Base-by-base conservation (phyloP, 2,113 vertebrate genomes). In the Pao palembangensis region DNA sequence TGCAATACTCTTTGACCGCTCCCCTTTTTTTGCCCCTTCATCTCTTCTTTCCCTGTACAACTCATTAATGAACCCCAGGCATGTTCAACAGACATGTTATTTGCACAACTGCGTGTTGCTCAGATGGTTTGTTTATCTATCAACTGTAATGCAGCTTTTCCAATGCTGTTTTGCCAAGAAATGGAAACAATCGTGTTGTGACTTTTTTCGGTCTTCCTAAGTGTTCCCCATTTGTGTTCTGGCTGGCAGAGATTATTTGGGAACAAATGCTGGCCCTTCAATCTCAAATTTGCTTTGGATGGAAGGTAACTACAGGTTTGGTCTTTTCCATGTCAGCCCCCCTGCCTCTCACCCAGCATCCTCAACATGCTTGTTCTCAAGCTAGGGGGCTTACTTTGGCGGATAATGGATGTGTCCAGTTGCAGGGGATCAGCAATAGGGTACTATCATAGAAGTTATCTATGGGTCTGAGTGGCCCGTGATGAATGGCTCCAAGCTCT, bases 401-500 rank as follows among this genome's bases (percentile, higher is more conserved):
- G 81, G 78, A 80, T 89, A 89, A 91, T 92, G 82, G 87, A 89
- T 91, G 73, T 81, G 78, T 77, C 74, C 71, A 75, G 85, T 83
- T 84, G 74, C 84, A 84, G 83, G 82, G 79, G 80, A 78, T 81
- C 75, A 70, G 84, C 79, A 69, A 78, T 61, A 64, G 78, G 82
- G 73, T 67, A 73, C 86, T 88, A 91, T 90, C 89, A 83, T 78
- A 70, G 76, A 80, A 85, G 85, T 88, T 88, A 88, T 91, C 86
- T 85, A 49, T 75, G 71, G 81, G 85, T 80, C 86, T 83, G 87
- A 89, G 85, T 87, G 85, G 79, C 83, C 78, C 34, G 74, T 92
- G 90, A 92, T 91, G 84, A 91, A 92, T 91, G 81, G 75, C 81
- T 79, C 23, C 68, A 78, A 88, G 85, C 85, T 79, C 78, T 71